Evolutionary conservation across 2,113 vertebrate genomes (phyloP), one percentile per base, ranked within the genome.

Genomic region (Upupa epops): DNA sequence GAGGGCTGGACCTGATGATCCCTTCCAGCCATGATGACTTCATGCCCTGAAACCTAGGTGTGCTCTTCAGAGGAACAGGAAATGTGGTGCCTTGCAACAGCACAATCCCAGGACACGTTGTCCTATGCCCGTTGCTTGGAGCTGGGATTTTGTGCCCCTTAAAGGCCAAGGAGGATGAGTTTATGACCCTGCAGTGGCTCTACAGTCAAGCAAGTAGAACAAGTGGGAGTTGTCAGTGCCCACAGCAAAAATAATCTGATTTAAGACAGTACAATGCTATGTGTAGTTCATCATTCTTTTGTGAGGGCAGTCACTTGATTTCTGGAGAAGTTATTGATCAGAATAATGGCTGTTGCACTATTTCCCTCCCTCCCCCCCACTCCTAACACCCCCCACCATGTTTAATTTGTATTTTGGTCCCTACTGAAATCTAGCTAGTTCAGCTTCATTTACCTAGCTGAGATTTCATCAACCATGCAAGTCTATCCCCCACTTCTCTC

Each of bases 371-470:
- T 13, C 9, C 20, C 40, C 48, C 11, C 81, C n/a, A n/a, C n/a
- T n/a, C n/a, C n/a, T n/a, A n/a, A n/a, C n/a, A n/a, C n/a, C n/a
- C n/a, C n/a, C n/a, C n/a, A n/a, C 83, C 64, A 63, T 58, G 73
- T 71, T 40, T 29, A 83, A 46, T 52, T 79, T 42, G 72, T 45
- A 74, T 79, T 49, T 77, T 22, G 40, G 65, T 78, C 45, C 17
- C 40, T 86, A 90, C 32, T 84, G 66, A 46, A 59, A 76, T 86
- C 54, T 66, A 51, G 48, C 74, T 40, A 64, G 56, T 63, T 83
- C 86, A 87, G 84, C 60, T 87, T 85, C 80, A 75, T 93, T 95
- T 94, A 29, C 61, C 55, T 58, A 60, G 75, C 68, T 60, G 83
- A 89, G 54, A 75, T 70, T 32, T 63, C 90, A 94, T 74, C 24